phyloP scores from a whole-genome alignment of 2,888 invertebrate species.

The Abscondita cerata region DNA sequence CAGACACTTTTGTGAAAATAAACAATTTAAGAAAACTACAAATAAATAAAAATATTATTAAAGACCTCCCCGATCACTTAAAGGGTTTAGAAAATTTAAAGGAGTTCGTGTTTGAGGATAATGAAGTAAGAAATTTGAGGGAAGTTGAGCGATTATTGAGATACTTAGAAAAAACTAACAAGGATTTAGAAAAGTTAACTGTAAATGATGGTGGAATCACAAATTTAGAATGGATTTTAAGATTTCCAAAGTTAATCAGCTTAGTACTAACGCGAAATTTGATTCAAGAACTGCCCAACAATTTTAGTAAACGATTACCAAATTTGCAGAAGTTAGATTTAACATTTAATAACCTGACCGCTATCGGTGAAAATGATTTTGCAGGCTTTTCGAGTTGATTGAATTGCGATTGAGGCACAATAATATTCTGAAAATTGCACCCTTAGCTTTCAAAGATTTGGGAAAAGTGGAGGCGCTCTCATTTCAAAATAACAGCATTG shows the following conservation, averaged over 20 bases:
- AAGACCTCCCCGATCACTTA: background rate
- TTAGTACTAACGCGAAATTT: background rate
- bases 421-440: background rate
- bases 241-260: background rate
- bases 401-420: constrained; percentile 12
- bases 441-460: background rate
- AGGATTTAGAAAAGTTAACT: background rate
- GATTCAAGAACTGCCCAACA: background rate
- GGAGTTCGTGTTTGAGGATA: constrained; percentile 6
- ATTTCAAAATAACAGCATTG: constrained; percentile 14
- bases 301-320: background rate
- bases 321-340: background rate
- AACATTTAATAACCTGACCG: background rate
- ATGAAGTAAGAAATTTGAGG: background rate
- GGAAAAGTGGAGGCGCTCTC: background rate
- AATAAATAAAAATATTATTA: background rate
- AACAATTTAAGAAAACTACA: constrained; percentile 1
- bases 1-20: constrained; percentile 3
- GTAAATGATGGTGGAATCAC: background rate
- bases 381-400: constrained; percentile 4
- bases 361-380: background rate
- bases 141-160: background rate
- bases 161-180: background rate
- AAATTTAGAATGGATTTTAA: constrained; percentile 1
- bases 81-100: background rate